Conservation (phyloP, 2,888 invertebrate species). For the Myopa tessellatipennis region DNA sequence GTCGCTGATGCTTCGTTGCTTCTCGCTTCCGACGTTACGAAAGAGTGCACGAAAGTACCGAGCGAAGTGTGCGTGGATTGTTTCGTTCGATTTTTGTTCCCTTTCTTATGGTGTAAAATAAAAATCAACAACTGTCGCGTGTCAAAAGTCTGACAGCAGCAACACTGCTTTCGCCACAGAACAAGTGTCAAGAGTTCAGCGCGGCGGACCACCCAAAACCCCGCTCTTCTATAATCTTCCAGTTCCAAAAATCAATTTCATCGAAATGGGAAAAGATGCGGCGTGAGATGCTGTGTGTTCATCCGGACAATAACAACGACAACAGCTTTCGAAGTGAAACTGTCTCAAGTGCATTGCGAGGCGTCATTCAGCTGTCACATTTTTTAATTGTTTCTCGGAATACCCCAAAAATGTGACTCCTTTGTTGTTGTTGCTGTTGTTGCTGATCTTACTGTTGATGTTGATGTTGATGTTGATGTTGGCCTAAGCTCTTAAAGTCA, state of each 20-base stretch:
- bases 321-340: slow-evolving; percentile 31
- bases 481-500: slow-evolving; percentile 3
- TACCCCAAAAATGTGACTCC: slow-evolving; percentile 16
- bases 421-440: slow-evolving; percentile 53
- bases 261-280: slow-evolving; percentile 25
- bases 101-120: no score
- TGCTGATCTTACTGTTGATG: slow-evolving; percentile 52
- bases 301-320: slow-evolving; percentile 17
- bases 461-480: slow-evolving; percentile 47
- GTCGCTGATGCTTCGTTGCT: background rate
- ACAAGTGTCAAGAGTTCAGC: slow-evolving; percentile 35
- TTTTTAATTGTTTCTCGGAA: slow-evolving; percentile 37
- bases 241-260: slow-evolving; percentile 25
- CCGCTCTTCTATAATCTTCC: background rate
- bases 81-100: background rate
- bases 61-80: background rate
- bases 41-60: background rate
- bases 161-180: background rate
- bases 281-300: no score
- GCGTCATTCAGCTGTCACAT: slow-evolving; percentile 36
- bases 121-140: slow-evolving; percentile 38
- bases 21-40: background rate
- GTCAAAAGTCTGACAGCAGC: slow-evolving; percentile 29
- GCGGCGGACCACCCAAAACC: background rate
- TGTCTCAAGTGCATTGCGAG: slow-evolving; percentile 43